Base-by-base conservation (phyloP, 2,113 vertebrate genomes). In the Rallus limicola region DNA sequence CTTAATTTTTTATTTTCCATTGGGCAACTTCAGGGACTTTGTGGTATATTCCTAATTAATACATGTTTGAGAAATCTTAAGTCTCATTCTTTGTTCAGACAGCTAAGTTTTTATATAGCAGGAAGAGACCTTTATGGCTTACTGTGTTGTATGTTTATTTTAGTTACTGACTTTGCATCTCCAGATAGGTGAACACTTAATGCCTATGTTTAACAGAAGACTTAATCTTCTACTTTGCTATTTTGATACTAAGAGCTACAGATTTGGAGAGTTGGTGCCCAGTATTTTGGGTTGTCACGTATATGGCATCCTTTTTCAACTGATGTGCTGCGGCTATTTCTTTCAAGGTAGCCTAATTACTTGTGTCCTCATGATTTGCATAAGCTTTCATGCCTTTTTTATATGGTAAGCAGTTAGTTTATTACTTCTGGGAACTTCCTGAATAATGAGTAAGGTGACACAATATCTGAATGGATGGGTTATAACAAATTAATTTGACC, bases 141-240 rank as follows among this genome's bases (percentile, higher is more conserved):
- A 19, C 29, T 59, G 23, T 50, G 17, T 15, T 74, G 11, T 82
- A 82, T 74, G 10, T 65, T 4, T 63, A 36, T 29, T 75, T 2
- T 36, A n/a, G 23, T 63, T 46, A 19, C 7, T 0, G 1, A 28
- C 23, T 36, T 91, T 74, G 8, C 10, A 23, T 50, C 29, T 80
- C 16, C 15, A 60, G 15, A n/a, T 11, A 28, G 20, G 7, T 40
- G 25, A 74, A 24, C 17, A 11, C 6, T 48, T 78, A 63, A 16
- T 8, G 20, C 4, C 15, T 72, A 1, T 5, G 10, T 40, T 0
- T 0, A 74, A 25, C 56, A 94, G 19, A 26, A 86, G 38, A 52
- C 28, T 20, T 86, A 31, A 42, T 12, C 13, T 80, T 80, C 8
- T 55, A 0, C 20, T 79, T 63, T 19, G 5, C 18, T 70, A 1